Base-by-base conservation (phyloP, 1,140 invertebrate species). In the Druon quercuslanigerum region DNA sequence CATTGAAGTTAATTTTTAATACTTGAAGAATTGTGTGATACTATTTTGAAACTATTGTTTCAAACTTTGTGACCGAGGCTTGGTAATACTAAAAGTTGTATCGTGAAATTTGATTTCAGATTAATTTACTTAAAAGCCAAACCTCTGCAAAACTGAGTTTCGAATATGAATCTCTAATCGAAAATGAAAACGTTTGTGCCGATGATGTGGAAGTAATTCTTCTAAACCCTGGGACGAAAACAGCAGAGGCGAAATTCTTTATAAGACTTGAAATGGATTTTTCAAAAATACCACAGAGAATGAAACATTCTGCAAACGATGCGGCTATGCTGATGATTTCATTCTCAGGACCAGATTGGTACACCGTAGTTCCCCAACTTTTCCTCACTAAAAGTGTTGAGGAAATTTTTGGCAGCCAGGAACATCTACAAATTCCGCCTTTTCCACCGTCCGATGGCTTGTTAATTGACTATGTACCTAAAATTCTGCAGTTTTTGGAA, bases 401-500 rank as follows among this genome's bases (percentile, higher is more conserved):
- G 75, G 82, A 87, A 4, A 74, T 80, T 66, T 79, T 92, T 12
- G 80, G 83, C 71, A 80, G 70, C 9, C 25, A 82, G 1, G 73
- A 73, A 17, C 46, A 52, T 5, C 57, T 89, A 11, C 78, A 81
- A 54, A 66, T 91, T 40, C 90, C 89, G 52, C 70, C 70, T n/a
- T 88, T 85, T 88, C 88, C 87, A 87, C 75, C 87, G 82, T 46
- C 40, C 8, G 74, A 88, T 80, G 81, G 90, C 84, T 80, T 85
- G 89, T 79, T 94, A 52, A 91, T 92, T 89, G 92, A 93, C 82
- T 94, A 94, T 89, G 91, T 94, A 25, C 89, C 89, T 16, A 90
- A 91, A 86, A 89, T 93, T 3, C 92, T 92, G 75, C 90, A 92
- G 72, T 82, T 90, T 6, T 86, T 94, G 51, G 90, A 91, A 76